Conservation (phyloP, 2,113 vertebrate genomes). For the Percina caprodes region DNA sequence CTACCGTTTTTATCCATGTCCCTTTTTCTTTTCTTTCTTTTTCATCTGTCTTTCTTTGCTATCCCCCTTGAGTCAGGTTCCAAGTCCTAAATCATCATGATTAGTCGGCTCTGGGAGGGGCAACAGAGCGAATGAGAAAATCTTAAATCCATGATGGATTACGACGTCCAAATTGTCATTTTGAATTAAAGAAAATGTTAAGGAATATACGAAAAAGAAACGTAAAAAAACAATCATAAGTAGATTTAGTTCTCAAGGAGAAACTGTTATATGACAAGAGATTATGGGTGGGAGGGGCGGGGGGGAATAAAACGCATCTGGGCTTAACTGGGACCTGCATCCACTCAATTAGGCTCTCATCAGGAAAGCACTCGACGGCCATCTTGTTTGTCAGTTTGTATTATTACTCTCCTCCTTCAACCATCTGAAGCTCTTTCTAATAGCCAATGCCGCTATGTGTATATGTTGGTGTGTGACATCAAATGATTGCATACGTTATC, state of each 20-base stretch:
- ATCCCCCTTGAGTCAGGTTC: conserved; percentile 52
- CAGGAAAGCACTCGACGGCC: conserved; percentile 39
- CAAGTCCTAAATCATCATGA: conserved; percentile 66
- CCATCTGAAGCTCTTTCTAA: conserved; percentile 30
- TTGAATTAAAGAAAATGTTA: conserved; percentile 82
- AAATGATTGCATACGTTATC: neutral
- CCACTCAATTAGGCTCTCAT: conserved; percentile 64
- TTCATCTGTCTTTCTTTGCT: conserved; percentile 30
- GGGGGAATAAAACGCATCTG: conserved; percentile 49
- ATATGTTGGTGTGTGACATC: neutral
- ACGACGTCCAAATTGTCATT: conserved; percentile 80
- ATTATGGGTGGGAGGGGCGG: neutral
- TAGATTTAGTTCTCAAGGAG: conserved; percentile 84
- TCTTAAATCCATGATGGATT: conserved; percentile 83
- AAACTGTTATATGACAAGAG: conserved; percentile 69
- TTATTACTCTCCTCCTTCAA: conserved; percentile 66
- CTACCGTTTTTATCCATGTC: neutral
- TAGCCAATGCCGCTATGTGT: neutral
- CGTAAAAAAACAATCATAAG: conserved; percentile 79
- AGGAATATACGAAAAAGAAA: conserved; percentile 80
- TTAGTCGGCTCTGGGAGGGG: conserved; percentile 61
- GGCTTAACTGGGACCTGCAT: conserved; percentile 53
- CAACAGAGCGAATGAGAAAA: conserved; percentile 54
- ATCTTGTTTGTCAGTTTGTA: conserved; percentile 71
- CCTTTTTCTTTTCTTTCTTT: conserved; percentile 6